These are phyloP conservation scores for Montifringilla adamsi DNA, from an alignment of 2,113 vertebrate species.

Conservation along the genomic window DNA sequence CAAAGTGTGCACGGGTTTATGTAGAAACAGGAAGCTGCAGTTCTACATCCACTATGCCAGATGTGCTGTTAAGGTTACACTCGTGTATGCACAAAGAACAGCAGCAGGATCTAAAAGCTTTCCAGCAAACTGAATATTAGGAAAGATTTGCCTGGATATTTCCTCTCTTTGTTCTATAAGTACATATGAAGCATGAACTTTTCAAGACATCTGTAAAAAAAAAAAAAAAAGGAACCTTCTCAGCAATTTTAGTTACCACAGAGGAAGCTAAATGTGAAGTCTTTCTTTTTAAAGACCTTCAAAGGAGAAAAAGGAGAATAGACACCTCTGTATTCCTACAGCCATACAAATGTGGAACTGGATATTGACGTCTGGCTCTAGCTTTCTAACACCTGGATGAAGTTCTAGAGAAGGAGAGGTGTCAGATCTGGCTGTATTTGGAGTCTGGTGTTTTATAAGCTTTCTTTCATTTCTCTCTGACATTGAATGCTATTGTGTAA, in stretches of 20 bases:
- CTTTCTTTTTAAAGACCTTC: background rate
- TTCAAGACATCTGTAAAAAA: background rate
- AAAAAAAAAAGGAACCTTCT: background rate
- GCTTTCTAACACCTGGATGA: background rate
- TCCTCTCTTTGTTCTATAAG: background rate
- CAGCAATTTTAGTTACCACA: background rate
- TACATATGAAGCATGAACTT: background rate
- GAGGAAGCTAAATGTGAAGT: background rate
- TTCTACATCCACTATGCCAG: background rate
- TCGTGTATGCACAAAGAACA: rapidly evolving
- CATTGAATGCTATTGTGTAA: background rate
- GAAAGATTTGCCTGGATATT: background rate
- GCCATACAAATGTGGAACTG: background rate
- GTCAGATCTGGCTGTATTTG: background rate
- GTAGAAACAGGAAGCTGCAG: background rate
- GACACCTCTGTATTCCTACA: background rate
- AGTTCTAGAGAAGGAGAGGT: background rate
- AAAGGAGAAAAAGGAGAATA: background rate
- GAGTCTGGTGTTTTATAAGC: background rate
- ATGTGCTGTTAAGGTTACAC: background rate
- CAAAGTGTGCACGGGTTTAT: background rate
- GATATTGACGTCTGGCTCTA: background rate
- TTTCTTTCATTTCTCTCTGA: background rate
- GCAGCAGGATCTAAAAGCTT: background rate
- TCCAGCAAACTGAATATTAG: background rate